Evolutionary conservation across 2,888 invertebrate genomes (phyloP).

Genomic region (Pristionchus japonicus): DNA sequence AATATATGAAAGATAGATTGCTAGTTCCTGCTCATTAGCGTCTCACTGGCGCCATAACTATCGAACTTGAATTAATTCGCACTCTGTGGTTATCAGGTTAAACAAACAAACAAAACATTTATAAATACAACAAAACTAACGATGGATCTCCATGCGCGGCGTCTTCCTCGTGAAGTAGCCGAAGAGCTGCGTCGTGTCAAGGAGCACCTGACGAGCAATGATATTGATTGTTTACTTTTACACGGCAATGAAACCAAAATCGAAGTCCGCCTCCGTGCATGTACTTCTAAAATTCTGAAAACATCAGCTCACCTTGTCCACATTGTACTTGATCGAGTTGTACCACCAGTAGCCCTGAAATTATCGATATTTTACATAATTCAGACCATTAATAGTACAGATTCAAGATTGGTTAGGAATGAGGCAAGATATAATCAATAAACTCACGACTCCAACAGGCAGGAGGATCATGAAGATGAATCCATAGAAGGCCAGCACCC

Average conservation of each 20-base stretch:
- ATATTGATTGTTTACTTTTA: not conserved
- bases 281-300: too few species aligned
- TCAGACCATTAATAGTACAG: too few species aligned
- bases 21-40: too few species aligned
- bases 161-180: slow-evolving; percentile 96
- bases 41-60: not conserved
- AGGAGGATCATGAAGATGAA: slow-evolving; percentile 97
- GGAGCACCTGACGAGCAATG: slow-evolving; percentile 81
- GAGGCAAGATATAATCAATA: not conserved
- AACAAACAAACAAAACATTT: too few species aligned
- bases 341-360: slow-evolving; percentile 96
- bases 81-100: too few species aligned
- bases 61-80: too few species aligned
- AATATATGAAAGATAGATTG: too few species aligned
- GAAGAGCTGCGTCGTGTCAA: slow-evolving; percentile 97
- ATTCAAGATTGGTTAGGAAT: not conserved
- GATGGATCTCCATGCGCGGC: slow-evolving; percentile 92
- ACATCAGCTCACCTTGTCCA: slow-evolving; percentile 81
- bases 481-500: slow-evolving; percentile 93
- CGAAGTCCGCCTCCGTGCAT: too few species aligned
- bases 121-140: too few species aligned
- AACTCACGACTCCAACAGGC: slow-evolving; percentile 80
- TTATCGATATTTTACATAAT: not conserved
- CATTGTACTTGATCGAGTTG: slow-evolving; percentile 94
- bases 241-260: too few species aligned